A percentile compares a stretch with the other conserved stretches of the same genome.
These are phyloP conservation scores for Albula glossodonta DNA, from an alignment of 2,113 vertebrate species.

Conservation along the genomic window DNA sequence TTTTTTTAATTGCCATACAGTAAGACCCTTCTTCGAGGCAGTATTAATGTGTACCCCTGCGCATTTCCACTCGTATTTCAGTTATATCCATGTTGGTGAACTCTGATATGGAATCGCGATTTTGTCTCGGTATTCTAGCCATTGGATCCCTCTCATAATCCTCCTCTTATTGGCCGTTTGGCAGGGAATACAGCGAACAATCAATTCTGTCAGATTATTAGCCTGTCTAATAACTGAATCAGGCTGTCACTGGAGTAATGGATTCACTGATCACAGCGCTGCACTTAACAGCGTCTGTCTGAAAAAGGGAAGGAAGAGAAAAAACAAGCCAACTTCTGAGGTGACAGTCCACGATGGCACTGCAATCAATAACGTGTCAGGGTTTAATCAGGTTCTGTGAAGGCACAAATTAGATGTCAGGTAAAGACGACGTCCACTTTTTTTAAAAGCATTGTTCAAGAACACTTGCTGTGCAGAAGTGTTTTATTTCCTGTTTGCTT, in stretches of 20 bases:
- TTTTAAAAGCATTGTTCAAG: slow-evolving; percentile 26
- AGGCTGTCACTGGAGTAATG: slow-evolving; percentile 56
- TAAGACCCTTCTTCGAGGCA: not conserved
- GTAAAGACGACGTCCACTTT: slow-evolving; percentile 17
- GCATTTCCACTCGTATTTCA: not conserved
- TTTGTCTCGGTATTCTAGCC: slow-evolving; percentile 10
- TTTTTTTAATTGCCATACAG: not conserved
- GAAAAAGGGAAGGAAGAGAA: slow-evolving; percentile 18
- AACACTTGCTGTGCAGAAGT: slow-evolving; percentile 17
- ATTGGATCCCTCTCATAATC: slow-evolving; percentile 4
- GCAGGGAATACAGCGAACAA: slow-evolving; percentile 59
- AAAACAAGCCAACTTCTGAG: slow-evolving; percentile 13
- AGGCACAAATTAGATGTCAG: slow-evolving; percentile 31
- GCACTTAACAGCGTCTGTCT: slow-evolving; percentile 38
- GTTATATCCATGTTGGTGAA: not conserved
- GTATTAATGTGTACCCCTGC: not conserved
- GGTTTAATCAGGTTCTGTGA: slow-evolving; percentile 37
- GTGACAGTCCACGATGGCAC: slow-evolving; percentile 32
- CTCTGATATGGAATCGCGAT: not conserved
- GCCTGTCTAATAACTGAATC: slow-evolving; percentile 66
- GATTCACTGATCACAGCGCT: slow-evolving; percentile 42
- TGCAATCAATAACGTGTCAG: slow-evolving; percentile 34
- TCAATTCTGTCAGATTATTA: slow-evolving; percentile 65
- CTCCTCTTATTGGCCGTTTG: slow-evolving; percentile 25
- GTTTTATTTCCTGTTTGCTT: slow-evolving; percentile 21